A percentile compares a stretch with the other conserved stretches of the same genome.
Conservation (phyloP, 2,888 invertebrate species). For the Scrobipalpa atriplicella region DNA sequence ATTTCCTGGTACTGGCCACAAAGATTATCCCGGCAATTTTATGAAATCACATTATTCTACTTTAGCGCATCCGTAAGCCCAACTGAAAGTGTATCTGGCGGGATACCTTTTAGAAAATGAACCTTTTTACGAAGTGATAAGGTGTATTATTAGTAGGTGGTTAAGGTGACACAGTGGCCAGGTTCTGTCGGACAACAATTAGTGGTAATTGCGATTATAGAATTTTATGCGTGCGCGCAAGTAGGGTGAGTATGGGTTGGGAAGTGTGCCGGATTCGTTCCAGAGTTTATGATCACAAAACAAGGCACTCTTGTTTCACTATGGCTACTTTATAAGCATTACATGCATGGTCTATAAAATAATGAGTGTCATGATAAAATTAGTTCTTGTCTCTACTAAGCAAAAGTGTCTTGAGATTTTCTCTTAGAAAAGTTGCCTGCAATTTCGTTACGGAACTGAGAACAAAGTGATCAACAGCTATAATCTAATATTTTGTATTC, state of each 20-base stretch:
- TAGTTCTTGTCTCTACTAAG: no score
- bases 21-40: conserved; percentile 17
- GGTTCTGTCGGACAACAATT: conserved; percentile 49
- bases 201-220: conserved; percentile 50
- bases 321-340: neutral
- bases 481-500: no score
- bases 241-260: conserved; percentile 36
- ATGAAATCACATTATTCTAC: conserved; percentile 20
- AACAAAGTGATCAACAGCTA: no score
- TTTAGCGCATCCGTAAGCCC: conserved; percentile 31
- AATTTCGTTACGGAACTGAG: no score
- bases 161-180: conserved; percentile 54
- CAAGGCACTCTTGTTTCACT: neutral
- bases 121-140: neutral
- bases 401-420: no score
- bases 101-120: neutral
- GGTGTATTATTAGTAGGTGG: neutral
- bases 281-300: conserved; percentile 31
- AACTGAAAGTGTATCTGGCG: neutral
- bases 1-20: conserved; percentile 40
- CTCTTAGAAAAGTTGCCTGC: no score
- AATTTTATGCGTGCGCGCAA: conserved; percentile 43
- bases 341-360: neutral
- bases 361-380: neutral
- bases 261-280: conserved; percentile 21